Evolutionary conservation across 2,797 vertebrate genomes (phyloP), one percentile per base, ranked within the genome.

Genomic region (Sandelia bainsii): DNA sequence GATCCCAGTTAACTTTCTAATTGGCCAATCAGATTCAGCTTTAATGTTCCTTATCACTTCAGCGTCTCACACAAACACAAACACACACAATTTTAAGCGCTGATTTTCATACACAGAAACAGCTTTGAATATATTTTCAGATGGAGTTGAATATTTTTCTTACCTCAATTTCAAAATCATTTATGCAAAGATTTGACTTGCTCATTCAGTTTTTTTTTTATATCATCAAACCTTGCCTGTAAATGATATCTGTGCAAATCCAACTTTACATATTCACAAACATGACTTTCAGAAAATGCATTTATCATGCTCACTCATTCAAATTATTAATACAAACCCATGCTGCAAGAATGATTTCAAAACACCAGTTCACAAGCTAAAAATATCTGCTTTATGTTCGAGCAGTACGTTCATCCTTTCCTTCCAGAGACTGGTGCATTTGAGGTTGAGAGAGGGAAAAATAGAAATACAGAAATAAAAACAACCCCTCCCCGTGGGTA

Each of bases 401-500:
- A 34, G 5, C 10, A 1, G 13, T 76, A 22, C 78, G 40, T 39
- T 79, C 44, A 75, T 80, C 49, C 61, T 74, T 65, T 71, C 63
- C 72, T 67, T 64, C 44, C 4, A 25, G 64, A 44, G 68, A 72
- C 64, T 69, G 75, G 83, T 82, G 82, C 42, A 60, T 67, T 79
- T 78, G 53, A 71, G 39, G 62, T 70, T 6, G 5, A 79, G 73
- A 76, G 81, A 40, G 39, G 5, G 32, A 34, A 34, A 29, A 34
- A 72, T 64, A 73, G 39, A 40, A 40, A 72, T 67, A 72, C 69
- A 65, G 68, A 85, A 77, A 85, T 80, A 83, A 46, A 72, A 81
- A 63, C 11, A 5, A 45, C 60, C 59, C 67, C 67, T 17, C 45
- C 59, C 29, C 1, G 8, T 59, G 58, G 48, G 68, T 77, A 76